Evolutionary conservation across 2,888 invertebrate species (phyloP).

Genomic region (Ichneumon xanthorius): DNA sequence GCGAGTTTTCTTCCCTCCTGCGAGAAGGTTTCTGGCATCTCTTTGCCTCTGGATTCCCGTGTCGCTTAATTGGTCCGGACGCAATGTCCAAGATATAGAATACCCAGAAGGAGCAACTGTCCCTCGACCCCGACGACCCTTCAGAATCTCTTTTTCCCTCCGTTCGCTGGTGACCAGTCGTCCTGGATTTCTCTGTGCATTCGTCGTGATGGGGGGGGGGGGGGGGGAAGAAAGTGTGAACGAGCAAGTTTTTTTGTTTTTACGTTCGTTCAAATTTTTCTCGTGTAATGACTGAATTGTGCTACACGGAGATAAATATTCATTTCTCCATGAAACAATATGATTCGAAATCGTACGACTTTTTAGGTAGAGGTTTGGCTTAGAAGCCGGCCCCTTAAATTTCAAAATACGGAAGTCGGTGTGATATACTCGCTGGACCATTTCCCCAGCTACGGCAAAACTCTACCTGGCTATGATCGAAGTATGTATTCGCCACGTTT

Average conservation of each 20-base stretch:
- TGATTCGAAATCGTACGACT: background rate
- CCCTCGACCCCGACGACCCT: background rate
- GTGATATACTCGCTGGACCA: background rate
- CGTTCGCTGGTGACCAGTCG: background rate
- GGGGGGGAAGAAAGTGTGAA: background rate
- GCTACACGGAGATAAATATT: no score
- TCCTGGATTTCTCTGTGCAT: background rate
- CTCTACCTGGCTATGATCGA: no score
- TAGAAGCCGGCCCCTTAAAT: background rate
- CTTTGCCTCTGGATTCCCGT: background rate
- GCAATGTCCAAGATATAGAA: conserved; percentile 17
- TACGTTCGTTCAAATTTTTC: background rate
- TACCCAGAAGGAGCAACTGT: conserved; percentile 13
- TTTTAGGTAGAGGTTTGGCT: background rate
- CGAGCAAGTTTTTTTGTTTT: background rate
- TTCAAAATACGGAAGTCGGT: background rate
- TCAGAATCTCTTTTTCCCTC: background rate
- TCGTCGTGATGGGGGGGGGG: background rate
- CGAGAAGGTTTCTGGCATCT: background rate
- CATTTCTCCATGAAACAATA: background rate
- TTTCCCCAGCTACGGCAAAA: no score
- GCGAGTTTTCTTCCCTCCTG: background rate
- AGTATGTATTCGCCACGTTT: background rate
- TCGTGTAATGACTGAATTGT: background rate
- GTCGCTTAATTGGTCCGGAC: conserved; percentile 21